Percentiles rank a stretch among this genome's conserved stretches.
These are phyloP conservation scores for Eupithecia insigniata DNA, from an alignment of 2,888 invertebrate genomes.

Conservation along the genomic window DNA sequence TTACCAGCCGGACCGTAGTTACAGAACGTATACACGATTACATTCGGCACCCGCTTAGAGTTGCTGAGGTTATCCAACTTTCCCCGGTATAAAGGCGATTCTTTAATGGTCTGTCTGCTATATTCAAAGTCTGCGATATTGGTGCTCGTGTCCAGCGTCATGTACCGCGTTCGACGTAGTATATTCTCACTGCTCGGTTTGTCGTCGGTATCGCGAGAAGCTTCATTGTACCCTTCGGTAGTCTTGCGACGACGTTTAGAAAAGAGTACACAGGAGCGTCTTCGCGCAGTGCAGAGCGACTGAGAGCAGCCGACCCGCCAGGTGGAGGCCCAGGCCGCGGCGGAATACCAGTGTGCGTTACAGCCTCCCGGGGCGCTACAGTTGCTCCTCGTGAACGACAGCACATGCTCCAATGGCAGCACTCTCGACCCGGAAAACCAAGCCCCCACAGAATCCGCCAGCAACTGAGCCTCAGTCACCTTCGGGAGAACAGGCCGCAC, in stretches of 20 bases:
- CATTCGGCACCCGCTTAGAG: constrained; percentile 55
- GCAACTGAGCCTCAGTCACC: constrained; percentile 74
- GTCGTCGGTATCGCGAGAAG: constrained; percentile 41
- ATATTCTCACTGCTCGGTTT: constrained; percentile 55
- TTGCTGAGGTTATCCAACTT: constrained; percentile 43
- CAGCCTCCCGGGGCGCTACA: constrained; percentile 76
- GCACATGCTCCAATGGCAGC: constrained; percentile 67
- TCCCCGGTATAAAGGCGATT: constrained; percentile 70
- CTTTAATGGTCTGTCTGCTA: constrained; percentile 45
- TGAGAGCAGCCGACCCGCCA: constrained; percentile 79
- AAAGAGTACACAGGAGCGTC: constrained; percentile 65
- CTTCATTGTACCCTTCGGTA: background rate
- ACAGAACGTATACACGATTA: constrained; percentile 76
- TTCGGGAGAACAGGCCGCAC: constrained; percentile 70
- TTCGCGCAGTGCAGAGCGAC: constrained; percentile 70
- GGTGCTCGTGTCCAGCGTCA: constrained; percentile 52
- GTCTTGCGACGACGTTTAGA: constrained; percentile 57
- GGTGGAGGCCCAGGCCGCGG: constrained; percentile 77
- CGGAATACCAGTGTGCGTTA: constrained; percentile 76
- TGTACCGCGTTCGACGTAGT: constrained; percentile 65
- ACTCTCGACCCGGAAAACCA: constrained; percentile 78
- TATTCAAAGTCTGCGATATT: constrained; percentile 62
- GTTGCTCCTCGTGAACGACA: constrained; percentile 70
- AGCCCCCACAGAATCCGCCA: constrained; percentile 75
- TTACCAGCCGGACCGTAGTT: constrained; percentile 80